Percentiles rank a stretch among this genome's conserved stretches.
Evolutionary conservation across 2,113 vertebrate genomes (phyloP).

Genomic region (Trogon melanurus): DNA sequence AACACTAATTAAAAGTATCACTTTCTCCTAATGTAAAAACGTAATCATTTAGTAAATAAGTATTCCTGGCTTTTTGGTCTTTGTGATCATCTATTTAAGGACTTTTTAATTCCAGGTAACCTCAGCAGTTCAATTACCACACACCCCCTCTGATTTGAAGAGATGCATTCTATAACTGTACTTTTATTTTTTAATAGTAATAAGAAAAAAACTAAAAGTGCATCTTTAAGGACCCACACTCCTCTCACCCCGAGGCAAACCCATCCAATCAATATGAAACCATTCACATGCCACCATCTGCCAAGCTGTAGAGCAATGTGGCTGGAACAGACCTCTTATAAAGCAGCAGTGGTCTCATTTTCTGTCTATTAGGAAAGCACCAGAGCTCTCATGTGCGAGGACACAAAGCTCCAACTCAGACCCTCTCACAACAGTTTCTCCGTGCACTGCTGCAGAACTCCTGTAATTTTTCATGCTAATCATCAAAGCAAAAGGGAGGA

Average conservation of each 20-base stretch:
- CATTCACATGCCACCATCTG: conserved; percentile 92
- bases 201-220: background rate
- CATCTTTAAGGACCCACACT: conserved; percentile 75
- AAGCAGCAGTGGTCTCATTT: conserved; percentile 79
- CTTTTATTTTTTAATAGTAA: background rate
- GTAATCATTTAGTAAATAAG: conserved; percentile 79
- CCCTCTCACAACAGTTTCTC: conserved; percentile 19
- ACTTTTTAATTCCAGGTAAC: conserved; percentile 69
- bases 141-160: background rate
- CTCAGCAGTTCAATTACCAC: conserved; percentile 62
- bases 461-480: background rate
- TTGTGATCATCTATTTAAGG: conserved; percentile 73
- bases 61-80: conserved; percentile 69
- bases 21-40: conserved; percentile 79
- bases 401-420: conserved; percentile 67
- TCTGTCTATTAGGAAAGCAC: conserved; percentile 77
- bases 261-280: conserved; percentile 90
- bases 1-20: conserved; percentile 82
- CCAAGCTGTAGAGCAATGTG: conserved; percentile 84
- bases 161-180: conserved; percentile 7
- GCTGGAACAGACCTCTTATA: conserved; percentile 78
- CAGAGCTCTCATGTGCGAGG: conserved; percentile 73
- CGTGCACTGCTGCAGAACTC: background rate
- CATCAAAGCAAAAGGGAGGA: conserved; percentile 54
- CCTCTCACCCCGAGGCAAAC: conserved; percentile 81